phyloP scores from a whole-genome alignment of 2,797 vertebrate genomes.

The Micropoecilia bifurca region DNA sequence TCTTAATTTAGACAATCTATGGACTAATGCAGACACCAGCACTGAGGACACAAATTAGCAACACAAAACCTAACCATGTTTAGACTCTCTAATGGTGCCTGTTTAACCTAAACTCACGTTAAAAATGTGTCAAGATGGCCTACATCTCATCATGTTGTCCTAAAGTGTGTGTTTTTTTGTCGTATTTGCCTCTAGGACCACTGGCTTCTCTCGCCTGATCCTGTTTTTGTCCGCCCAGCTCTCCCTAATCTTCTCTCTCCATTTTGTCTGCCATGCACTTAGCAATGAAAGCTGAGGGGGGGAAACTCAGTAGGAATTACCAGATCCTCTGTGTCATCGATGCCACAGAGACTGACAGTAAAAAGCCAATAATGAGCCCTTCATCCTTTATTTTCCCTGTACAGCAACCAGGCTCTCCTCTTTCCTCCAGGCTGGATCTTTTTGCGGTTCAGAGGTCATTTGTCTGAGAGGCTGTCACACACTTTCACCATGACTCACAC shows the following conservation, averaged over 20 bases:
- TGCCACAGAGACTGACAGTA: constrained; percentile 59
- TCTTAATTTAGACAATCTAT: constrained; percentile 60
- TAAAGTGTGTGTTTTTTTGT: constrained; percentile 11
- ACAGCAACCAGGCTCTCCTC: constrained; percentile 33
- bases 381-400: constrained; percentile 37
- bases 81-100: constrained; percentile 36
- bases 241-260: constrained; percentile 46
- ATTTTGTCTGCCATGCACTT: constrained; percentile 48
- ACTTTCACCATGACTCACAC: constrained; percentile 19
- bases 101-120: constrained; percentile 22
- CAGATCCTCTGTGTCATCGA: constrained; percentile 58
- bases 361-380: constrained; percentile 62
- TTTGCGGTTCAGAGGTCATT: constrained; percentile 49
- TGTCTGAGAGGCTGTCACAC: constrained; percentile 20
- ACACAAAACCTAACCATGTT: constrained; percentile 29
- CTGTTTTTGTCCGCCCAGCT: constrained; percentile 36
- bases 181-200: constrained; percentile 27
- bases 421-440: constrained; percentile 5
- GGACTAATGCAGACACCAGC: constrained; percentile 53
- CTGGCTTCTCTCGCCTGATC: constrained; percentile 17
- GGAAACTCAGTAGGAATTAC: constrained; percentile 54
- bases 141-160: constrained; percentile 19
- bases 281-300: constrained; percentile 22
- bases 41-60: constrained; percentile 33
- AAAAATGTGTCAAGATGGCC: constrained; percentile 6